Conservation (phyloP, 2,888 invertebrate species). For the Drosophila paranaensis region DNA sequence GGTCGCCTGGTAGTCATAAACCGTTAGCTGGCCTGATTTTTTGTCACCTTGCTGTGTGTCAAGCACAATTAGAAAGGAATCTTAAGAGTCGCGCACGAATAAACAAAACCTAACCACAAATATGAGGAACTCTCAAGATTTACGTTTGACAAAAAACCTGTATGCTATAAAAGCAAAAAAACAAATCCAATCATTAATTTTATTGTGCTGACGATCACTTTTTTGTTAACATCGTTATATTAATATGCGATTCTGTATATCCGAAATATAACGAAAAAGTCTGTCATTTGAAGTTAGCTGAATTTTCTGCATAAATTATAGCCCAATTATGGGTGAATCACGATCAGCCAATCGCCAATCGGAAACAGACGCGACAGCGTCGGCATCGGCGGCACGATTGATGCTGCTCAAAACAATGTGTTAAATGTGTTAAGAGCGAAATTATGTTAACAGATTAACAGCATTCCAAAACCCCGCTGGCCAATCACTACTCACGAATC, state of each 20-base stretch:
- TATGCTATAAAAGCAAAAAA: constrained; percentile 51
- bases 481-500: constrained; percentile 48
- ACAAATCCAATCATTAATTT: constrained; percentile 72
- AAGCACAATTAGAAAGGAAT: constrained; percentile 75
- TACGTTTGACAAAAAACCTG: constrained; percentile 65
- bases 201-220: constrained; percentile 75
- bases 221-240: constrained; percentile 77
- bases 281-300: constrained; percentile 46
- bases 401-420: constrained; percentile 71
- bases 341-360: constrained; percentile 63
- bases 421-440: constrained; percentile 80
- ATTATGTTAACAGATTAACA: constrained; percentile 79
- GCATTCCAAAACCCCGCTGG: constrained; percentile 66
- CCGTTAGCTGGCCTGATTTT: constrained; percentile 69
- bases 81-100: constrained; percentile 57
- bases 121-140: constrained; percentile 50
- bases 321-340: constrained; percentile 79
- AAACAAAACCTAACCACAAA: constrained; percentile 4
- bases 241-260: constrained; percentile 71
- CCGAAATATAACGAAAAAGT: constrained; percentile 65
- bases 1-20: constrained; percentile 39
- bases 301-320: constrained; percentile 72
- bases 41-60: constrained; percentile 51
- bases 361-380: constrained; percentile 52
- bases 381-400: constrained; percentile 63